Percentiles rank a stretch among this genome's conserved stretches.
These are phyloP conservation scores for Drosophila bifasciata DNA, from an alignment of 1,140 invertebrate species.

Conservation along the genomic window DNA sequence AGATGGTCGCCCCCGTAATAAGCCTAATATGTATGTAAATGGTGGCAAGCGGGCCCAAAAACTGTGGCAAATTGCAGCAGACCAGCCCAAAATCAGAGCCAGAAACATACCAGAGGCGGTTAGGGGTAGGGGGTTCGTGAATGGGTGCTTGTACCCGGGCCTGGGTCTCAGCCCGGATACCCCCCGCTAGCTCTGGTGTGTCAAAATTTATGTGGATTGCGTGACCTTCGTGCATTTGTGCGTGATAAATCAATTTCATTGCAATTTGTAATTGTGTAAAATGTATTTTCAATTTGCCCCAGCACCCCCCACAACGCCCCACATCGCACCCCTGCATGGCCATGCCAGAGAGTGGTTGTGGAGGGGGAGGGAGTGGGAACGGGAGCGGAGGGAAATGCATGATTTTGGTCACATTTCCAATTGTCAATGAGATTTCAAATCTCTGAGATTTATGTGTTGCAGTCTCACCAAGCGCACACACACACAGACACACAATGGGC, in stretches of 20 bases:
- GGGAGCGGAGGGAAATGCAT: slow-evolving; percentile 66
- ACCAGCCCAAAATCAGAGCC: slow-evolving; percentile 2
- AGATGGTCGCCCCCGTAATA: slow-evolving; percentile 49
- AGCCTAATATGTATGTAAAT: slow-evolving; percentile 64
- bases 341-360: background rate
- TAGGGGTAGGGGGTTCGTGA: no score
- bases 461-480: slow-evolving; percentile 49
- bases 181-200: slow-evolving; percentile 45
- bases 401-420: slow-evolving; percentile 81
- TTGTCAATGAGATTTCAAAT: slow-evolving; percentile 82
- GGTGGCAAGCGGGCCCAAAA: slow-evolving; percentile 46
- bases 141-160: no score
- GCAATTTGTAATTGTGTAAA: slow-evolving; percentile 82
- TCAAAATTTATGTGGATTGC: slow-evolving; percentile 77
- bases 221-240: slow-evolving; percentile 78
- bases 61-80: slow-evolving; percentile 66
- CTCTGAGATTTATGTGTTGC: slow-evolving; percentile 72
- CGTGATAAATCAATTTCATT: slow-evolving; percentile 82
- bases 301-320: no score
- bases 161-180: background rate
- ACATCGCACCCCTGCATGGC: background rate
- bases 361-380: background rate
- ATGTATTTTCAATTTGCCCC: slow-evolving; percentile 77
- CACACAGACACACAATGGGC: slow-evolving; percentile 56
- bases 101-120: background rate